phyloP scores from a whole-genome alignment of 2,797 vertebrate species.

The Nyctalus aviator region DNA sequence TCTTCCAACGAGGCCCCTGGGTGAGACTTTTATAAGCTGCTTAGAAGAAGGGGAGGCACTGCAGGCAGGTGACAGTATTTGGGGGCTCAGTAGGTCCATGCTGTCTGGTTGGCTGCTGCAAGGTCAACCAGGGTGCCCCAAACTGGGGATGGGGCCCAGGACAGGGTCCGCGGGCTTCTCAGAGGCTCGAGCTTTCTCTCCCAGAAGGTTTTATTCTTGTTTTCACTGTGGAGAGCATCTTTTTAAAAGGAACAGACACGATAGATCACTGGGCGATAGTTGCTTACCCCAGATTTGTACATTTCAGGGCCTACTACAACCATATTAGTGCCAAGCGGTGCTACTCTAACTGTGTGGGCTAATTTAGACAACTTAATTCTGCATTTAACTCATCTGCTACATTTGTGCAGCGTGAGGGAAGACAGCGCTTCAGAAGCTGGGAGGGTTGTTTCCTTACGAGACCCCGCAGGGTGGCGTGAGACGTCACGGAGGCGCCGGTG shows the following conservation, averaged over 20 bases:
- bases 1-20: background rate
- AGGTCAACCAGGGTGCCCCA: background rate
- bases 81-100: background rate
- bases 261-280: background rate
- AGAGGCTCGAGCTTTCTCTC: background rate
- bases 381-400: background rate
- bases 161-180: background rate
- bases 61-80: background rate
- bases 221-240: background rate
- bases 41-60: background rate
- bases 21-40: background rate
- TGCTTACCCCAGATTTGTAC: background rate
- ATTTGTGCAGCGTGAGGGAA: background rate
- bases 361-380: background rate
- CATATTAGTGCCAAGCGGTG: background rate
- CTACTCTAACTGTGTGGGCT: background rate
- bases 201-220: background rate
- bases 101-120: background rate
- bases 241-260: background rate
- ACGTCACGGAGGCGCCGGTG: background rate
- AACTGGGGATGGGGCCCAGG: background rate
- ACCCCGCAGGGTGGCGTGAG: background rate
- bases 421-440: background rate
- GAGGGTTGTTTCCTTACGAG: background rate
- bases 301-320: background rate